Conservation (phyloP, 2,113 vertebrate species). For the Mesitornis unicolor region DNA sequence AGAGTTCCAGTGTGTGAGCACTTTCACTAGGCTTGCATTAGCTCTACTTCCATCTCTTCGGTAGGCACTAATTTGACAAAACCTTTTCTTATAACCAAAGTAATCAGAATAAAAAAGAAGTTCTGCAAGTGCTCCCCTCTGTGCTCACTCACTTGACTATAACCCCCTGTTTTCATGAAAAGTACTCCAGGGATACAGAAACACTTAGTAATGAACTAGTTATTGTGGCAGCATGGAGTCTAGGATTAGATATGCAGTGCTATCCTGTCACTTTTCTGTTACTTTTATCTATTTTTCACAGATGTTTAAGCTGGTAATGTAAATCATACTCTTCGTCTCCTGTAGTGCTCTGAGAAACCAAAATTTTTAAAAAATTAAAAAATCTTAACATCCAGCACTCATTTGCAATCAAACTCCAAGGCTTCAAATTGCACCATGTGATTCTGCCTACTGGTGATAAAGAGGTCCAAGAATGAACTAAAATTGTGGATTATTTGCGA, state of each 20-base stretch:
- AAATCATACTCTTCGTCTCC: background rate
- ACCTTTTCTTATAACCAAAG: background rate
- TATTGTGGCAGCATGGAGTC: constrained; percentile 11
- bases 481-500: background rate
- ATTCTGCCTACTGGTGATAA: background rate
- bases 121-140: constrained; percentile 4
- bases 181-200: background rate
- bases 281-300: constrained; percentile 11
- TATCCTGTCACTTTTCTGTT: background rate
- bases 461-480: background rate
- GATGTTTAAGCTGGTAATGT: background rate
- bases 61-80: constrained; percentile 16
- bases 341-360: background rate
- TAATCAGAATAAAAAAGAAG: constrained; percentile 18
- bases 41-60: background rate
- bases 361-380: background rate
- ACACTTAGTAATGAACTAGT: constrained; percentile 39
- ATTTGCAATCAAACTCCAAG: constrained; percentile 30
- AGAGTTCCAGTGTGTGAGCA: background rate
- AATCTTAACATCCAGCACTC: background rate
- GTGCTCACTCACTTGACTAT: constrained; percentile 25
- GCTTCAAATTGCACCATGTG: background rate
- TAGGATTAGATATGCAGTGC: background rate
- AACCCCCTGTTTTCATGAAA: constrained; percentile 1
- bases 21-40: background rate